Conservation (phyloP, 2,797 vertebrate genomes). For the Todus mexicanus region DNA sequence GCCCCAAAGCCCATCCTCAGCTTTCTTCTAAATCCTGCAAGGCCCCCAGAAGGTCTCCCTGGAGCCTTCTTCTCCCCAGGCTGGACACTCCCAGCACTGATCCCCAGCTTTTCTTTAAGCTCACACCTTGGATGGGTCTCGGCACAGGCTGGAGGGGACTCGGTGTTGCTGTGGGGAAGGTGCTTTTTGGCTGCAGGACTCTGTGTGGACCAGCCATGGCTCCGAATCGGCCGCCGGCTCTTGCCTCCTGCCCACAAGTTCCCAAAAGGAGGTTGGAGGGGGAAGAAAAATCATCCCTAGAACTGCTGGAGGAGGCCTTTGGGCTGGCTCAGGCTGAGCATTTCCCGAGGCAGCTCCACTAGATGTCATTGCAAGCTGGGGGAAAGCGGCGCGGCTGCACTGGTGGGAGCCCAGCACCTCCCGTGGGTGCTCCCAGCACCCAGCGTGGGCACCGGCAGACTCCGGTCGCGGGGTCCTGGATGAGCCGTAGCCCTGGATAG, state of each 20-base stretch:
- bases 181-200: background rate
- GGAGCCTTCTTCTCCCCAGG: background rate
- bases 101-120: background rate
- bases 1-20: background rate
- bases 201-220: accelerated
- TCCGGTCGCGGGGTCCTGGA: background rate
- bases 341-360: background rate
- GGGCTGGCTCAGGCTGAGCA: background rate
- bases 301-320: accelerated
- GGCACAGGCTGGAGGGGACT: background rate
- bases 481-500: background rate
- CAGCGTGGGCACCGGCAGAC: accelerated
- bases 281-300: background rate
- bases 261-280: background rate
- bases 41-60: background rate
- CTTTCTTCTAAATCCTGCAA: background rate
- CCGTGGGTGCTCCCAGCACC: background rate
- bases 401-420: background rate
- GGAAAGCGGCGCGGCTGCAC: background rate
- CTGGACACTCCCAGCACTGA: background rate
- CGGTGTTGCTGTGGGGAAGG: background rate
- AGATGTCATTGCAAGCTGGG: conserved; percentile 31
- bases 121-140: accelerated
- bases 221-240: background rate
- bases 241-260: accelerated